Base-by-base conservation (phyloP, 2,888 invertebrate genomes). In the Clepsis dumicolana region DNA sequence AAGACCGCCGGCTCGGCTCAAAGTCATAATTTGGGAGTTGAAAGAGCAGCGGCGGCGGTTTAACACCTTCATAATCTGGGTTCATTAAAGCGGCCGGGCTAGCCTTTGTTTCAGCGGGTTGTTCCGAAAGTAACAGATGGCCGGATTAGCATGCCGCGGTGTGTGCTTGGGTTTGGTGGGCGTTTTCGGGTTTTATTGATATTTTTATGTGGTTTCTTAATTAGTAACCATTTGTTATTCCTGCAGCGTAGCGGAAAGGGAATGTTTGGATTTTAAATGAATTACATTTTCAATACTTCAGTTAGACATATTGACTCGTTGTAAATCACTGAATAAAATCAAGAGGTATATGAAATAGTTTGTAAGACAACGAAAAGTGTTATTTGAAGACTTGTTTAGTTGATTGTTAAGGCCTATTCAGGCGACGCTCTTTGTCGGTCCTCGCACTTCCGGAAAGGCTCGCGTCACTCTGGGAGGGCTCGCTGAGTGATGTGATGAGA, bases 61-160 rank as follows among this genome's bases (percentile, higher is more conserved):
- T 93, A 93, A 92, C 93, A 93, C 93, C 93, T 93, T 92, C 91
- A 91, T 93, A 93, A 93, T 91, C 93, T 90, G 86, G 84, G 86
- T 88, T 92, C 93, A 93, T 93, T 93, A 93, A 92, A 89, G 80
- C 78, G 83, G 84, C 78, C 88, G 88, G 90, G 87, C 76, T 85
- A 85, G 89, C 86, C 91, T 93, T 93, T 93, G 93, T 93, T 92
- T 93, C 93, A 90, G 89, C 92, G 86, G 87, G 83, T 91, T 84
- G 91, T 91, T 92, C 77, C 83, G 86, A 87, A 80, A 83, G 79
- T 91, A 92, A 93, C 93, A 91, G 88, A 92, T 93, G 93, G 89
- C 75, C 86, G 89, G 91, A 90, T 93, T 91, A 91, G 89, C 90
- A 84, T 84, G 88, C 84, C 83, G 77, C 85, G 86, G 85, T 85